Evolutionary conservation across 2,797 vertebrate species (phyloP).

Genomic region (Menidia menidia): DNA sequence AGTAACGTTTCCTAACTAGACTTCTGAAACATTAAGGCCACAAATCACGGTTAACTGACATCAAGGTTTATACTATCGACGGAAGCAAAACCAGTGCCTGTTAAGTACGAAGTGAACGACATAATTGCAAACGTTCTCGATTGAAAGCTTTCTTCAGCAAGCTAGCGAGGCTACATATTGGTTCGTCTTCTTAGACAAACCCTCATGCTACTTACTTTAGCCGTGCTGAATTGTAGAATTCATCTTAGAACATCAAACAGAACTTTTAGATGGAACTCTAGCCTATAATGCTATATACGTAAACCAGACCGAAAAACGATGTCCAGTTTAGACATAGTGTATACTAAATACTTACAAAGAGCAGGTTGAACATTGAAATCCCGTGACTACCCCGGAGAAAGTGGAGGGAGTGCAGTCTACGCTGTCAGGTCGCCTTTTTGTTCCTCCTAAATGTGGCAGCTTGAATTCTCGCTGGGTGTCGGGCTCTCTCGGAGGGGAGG

Average conservation of each 20-base stretch:
- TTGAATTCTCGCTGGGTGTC: conserved; percentile 62
- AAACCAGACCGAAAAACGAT: not conserved
- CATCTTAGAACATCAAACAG: conserved; percentile 3
- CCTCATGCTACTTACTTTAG: conserved; percentile 41
- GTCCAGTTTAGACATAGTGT: not conserved
- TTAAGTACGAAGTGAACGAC: not conserved
- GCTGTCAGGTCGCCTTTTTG: conserved; percentile 79
- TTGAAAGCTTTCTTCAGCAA: conserved; percentile 7
- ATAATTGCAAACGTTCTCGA: not conserved
- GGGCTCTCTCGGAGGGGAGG: conserved; percentile 71
- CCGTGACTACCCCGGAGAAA: conserved; percentile 85
- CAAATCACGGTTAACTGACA: not conserved
- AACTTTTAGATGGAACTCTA: conserved; percentile 44
- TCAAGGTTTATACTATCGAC: not conserved
- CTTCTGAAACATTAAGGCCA: not conserved
- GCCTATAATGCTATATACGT: not conserved
- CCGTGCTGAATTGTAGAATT: conserved; percentile 33
- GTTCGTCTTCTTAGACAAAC: conserved; percentile 7
- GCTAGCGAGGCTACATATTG: conserved; percentile 57
- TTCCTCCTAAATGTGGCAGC: conserved; percentile 82
- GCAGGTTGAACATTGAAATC: conserved; percentile 89
- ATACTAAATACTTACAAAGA: conserved; percentile 81
- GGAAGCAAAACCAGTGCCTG: not conserved
- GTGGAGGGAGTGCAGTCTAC: conserved; percentile 78
- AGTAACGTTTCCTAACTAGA: conserved; percentile 21